Conservation (phyloP, 2,888 invertebrate species). For the Nasonia oneida region DNA sequence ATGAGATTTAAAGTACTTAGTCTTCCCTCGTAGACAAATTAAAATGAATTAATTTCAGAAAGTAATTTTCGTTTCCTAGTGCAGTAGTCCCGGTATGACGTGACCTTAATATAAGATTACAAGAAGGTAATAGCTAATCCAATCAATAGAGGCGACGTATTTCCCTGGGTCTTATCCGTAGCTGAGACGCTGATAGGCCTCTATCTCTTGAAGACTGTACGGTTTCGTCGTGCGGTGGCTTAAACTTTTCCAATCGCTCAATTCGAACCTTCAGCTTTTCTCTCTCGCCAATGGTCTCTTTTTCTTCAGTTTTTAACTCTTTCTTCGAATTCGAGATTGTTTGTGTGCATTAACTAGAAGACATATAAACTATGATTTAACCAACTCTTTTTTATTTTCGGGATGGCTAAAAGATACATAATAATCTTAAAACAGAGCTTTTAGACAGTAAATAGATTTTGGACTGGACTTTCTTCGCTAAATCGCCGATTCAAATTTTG, state of each 20-base stretch:
- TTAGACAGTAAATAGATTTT: too few species aligned
- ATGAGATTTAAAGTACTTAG: neutral
- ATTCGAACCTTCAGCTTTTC: constrained; percentile 7
- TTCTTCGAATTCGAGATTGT: neutral
- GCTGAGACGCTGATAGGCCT: constrained; percentile 16
- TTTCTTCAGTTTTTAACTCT: neutral
- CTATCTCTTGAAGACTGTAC: constrained; percentile 17
- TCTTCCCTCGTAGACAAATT: neutral
- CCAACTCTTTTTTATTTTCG: neutral
- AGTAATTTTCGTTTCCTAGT: neutral
- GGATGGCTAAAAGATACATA: too few species aligned
- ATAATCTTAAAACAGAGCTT: too few species aligned
- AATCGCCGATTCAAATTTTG: too few species aligned
- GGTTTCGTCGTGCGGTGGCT: constrained; percentile 11
- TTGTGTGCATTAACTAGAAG: neutral
- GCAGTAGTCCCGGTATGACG: neutral
- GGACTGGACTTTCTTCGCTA: too few species aligned
- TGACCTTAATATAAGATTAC: constrained; percentile 43
- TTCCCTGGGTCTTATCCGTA: constrained; percentile 17
- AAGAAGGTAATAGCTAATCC: constrained; percentile 32
- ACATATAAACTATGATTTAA: neutral
- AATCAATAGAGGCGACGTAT: constrained; percentile 39
- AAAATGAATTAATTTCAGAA: neutral
- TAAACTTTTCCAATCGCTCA: constrained; percentile 32
- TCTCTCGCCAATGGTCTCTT: constrained; percentile 9